Evolutionary conservation across 2,113 vertebrate genomes (phyloP).

Genomic region (Pteronura brasiliensis): DNA sequence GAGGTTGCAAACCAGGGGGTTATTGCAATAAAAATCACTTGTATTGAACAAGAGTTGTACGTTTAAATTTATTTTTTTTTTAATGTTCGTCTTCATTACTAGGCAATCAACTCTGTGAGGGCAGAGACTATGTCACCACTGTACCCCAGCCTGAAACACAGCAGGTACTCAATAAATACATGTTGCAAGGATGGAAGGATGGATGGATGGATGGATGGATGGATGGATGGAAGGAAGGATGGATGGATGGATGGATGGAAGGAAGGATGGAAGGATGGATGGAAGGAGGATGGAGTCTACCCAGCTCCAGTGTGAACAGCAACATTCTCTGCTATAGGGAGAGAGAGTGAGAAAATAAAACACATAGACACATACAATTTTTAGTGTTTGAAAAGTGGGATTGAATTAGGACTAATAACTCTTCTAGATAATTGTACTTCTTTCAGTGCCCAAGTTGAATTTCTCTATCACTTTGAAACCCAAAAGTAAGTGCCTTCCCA

Average conservation of each 20-base stretch:
- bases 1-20: not conserved
- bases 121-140: not conserved
- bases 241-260: not conserved
- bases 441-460: constrained; percentile 6
- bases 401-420: not conserved
- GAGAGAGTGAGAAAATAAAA: constrained; percentile 3
- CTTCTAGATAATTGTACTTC: not conserved
- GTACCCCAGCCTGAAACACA: not conserved
- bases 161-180: constrained; percentile 61
- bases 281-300: not conserved
- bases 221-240: not conserved
- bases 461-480: constrained; percentile 21
- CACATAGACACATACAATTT: not conserved
- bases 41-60: not conserved
- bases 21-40: constrained; percentile 38
- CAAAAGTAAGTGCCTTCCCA: not conserved
- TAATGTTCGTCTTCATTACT: constrained; percentile 9
- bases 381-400: not conserved
- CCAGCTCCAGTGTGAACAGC: not conserved
- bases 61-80: constrained; percentile 3
- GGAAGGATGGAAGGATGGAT: not conserved
- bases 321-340: not conserved
- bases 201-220: too few species aligned
- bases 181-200: not conserved
- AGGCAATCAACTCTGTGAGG: not conserved